A percentile compares a stretch with the other conserved stretches of the same genome.
Evolutionary conservation across 2,888 invertebrate species (phyloP).

Genomic region (Tinea pellionella): DNA sequence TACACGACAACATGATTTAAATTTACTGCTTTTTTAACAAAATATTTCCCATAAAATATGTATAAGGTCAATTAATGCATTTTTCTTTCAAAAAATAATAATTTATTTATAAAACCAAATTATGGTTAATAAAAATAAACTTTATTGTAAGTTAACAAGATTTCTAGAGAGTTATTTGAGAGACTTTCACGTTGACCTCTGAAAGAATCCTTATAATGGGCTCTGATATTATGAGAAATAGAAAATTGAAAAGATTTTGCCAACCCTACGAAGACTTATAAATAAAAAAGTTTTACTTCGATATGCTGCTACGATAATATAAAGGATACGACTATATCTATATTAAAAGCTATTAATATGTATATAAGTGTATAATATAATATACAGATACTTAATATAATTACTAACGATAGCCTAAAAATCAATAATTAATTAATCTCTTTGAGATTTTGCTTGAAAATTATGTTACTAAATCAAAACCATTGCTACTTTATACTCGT

Average conservation of each 20-base stretch:
- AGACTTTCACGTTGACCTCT: not conserved
- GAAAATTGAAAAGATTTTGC: not conserved
- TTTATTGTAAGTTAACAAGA: not conserved
- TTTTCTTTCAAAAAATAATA: not conserved
- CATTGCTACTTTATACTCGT: too few relatives aligned
- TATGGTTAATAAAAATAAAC: not conserved
- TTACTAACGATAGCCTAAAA: too few relatives aligned
- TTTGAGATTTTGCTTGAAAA: too few relatives aligned
- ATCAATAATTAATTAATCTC: too few relatives aligned
- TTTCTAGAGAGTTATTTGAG: not conserved
- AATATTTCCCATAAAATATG: too few relatives aligned
- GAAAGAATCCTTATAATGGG: not conserved
- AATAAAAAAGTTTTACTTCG: slow-evolving; percentile 18
- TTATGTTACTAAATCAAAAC: too few relatives aligned
- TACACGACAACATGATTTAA: slow-evolving; percentile 2
- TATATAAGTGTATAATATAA: too few relatives aligned
- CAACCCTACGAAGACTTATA: slow-evolving; percentile 3
- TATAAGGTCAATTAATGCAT: too few relatives aligned
- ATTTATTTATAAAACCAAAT: not conserved
- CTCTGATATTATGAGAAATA: not conserved
- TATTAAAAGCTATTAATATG: not conserved
- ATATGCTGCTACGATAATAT: slow-evolving; percentile 18
- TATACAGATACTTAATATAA: too few relatives aligned
- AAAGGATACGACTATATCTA: slow-evolving; percentile 4
- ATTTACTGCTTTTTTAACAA: not conserved